Percentiles rank a stretch among this genome's conserved stretches.
Conservation (phyloP, 2,797 vertebrate species). For the Leptatherina wallacei region DNA sequence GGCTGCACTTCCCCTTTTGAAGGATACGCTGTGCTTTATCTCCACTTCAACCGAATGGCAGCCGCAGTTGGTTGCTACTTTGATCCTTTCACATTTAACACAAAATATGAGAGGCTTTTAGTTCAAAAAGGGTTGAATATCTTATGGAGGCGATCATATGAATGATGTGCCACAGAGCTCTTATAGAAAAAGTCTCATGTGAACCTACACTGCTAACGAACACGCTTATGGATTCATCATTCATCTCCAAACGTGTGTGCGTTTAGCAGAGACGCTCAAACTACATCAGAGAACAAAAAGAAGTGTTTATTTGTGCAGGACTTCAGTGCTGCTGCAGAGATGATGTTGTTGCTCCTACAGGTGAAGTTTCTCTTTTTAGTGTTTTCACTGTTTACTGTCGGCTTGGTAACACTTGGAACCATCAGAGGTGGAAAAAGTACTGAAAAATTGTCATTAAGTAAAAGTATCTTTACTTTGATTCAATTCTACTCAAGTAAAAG, state of each 20-base stretch:
- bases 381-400: no score
- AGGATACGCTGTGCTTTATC: not conserved
- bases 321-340: no score
- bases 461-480: no score
- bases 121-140: not conserved
- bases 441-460: no score
- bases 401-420: no score
- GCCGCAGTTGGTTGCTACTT: not conserved
- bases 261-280: not conserved
- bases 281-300: not conserved
- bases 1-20: not conserved
- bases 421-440: no score
- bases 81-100: not conserved
- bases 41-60: not conserved
- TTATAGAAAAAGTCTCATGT: not conserved
- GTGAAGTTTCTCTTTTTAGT: no score
- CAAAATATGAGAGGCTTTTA: not conserved
- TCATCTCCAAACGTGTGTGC: not conserved
- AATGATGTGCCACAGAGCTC: not conserved
- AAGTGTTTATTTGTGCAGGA: no score
- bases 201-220: not conserved
- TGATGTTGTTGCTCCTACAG: no score
- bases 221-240: not conserved
- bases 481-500: no score
- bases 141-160: not conserved